Base-by-base conservation (phyloP, 2,113 vertebrate genomes). In the Alouatta palliata region DNA sequence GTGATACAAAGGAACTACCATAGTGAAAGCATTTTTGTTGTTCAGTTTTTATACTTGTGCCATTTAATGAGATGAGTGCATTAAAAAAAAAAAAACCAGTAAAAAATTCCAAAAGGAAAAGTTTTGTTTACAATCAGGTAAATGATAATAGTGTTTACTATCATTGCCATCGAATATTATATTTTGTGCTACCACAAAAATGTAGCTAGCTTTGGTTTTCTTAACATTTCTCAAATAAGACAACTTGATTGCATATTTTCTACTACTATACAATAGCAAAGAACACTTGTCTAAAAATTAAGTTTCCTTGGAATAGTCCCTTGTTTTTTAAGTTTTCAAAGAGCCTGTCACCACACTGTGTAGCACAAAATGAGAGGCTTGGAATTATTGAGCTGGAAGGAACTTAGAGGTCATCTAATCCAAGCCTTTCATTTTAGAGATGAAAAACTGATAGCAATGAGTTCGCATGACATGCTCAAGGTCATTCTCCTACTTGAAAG, bases 291-390 rank as follows among this genome's bases (percentile, higher is more conserved):
- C 35, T 94, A 68, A 85, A 92, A 95, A 75, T 92, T 43, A 68
- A 64, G 84, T 91, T 81, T 80, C 66, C 88, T 54, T 81, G 61
- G 45, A 76, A 58, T n/a, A 16, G 40, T 16, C 11, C 4, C 49
- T 2, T 30, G 85, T 71, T 87, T 83, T 71, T 68, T 79, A 70
- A 77, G 19, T 90, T 92, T 94, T 92, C 54, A 96, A 94, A 71
- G n/a, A 89, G 45, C 19, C 19, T 79, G 43, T 40, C 30, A 94
- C 21, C 61, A 76, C 6, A 43, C 9, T 77, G 17, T 21, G 43
- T 73, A 73, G 35, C 40, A 47, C 2, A 32, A 94, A 92, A 89
- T 86, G 49, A 82, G n/a, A 68, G 35, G 47, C 30, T 88, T 84
- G 32, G 47, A 80, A 93, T 93, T 87, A 66, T 0, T 58, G 43